Evolutionary conservation across 2,113 vertebrate species (phyloP), one percentile per base, ranked within the genome.

Genomic region (Sylvia atricapilla): DNA sequence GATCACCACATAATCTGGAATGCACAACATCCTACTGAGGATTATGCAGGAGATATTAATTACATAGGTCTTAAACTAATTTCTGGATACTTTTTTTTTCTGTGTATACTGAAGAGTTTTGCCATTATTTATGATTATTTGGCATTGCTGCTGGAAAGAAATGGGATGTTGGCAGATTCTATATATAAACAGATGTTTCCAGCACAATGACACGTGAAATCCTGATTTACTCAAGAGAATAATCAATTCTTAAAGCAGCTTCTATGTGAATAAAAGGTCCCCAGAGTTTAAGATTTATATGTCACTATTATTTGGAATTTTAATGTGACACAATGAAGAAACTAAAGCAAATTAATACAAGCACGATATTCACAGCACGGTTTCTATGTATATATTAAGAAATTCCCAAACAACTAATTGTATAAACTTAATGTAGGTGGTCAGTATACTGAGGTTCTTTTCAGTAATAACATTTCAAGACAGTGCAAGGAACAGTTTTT

Each of bases 131-230:
- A 63, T 59, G 53, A 77, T 91, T 91, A 70, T 59, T 95, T 93
- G 67, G 91, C 90, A 77, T 66, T 62, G 50, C 12, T 93, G 17
- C 13, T 95, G 68, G 87, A 95, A 96, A 90, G 35, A 90, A 85
- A 86, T 10, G 19, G 50, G 75, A 59, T 93, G 44, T 83, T 93
- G 93, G 85, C 72, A 94, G 79, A 86, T 76, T 12, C 33, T 47
- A n/a, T 47, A 70, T 28, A 69, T 67, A 94, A 74, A 83, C 7
- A 87, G 70, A 85, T 10, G 52, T 69, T 87, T 87, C 74, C 55
- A 93, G 59, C 37, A 93, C 55, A 83, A 83, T 88, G 75, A 63
- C 70, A 85, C 23, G 86, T 81, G 39, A 79, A 95, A 88, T 88
- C 15, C 67, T 64, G 24, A 33, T 74, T 83, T 91, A 74, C 72